Percentiles rank a stretch among this genome's conserved stretches.
phyloP scores from a whole-genome alignment of 2,797 vertebrate species.

The Strix occidentalis region DNA sequence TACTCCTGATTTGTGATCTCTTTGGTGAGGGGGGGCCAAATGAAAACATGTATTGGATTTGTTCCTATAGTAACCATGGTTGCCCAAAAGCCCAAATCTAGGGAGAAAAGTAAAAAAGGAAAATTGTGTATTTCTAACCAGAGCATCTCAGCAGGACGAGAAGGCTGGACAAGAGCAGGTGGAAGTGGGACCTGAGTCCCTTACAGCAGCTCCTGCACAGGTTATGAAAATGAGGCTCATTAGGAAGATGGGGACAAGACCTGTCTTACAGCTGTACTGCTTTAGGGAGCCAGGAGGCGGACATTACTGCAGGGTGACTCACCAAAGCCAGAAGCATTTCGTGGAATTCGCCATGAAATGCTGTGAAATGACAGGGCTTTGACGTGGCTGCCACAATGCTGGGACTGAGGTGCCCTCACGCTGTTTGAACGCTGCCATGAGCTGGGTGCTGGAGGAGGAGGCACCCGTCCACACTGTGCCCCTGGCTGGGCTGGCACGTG shows the following conservation, averaged over 20 bases:
- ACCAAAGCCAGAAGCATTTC: neutral
- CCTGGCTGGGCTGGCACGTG: neutral
- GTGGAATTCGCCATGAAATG: neutral
- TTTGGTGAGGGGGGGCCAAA: neutral
- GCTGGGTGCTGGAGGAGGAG: neutral
- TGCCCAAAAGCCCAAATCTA: neutral
- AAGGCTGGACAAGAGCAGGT: neutral
- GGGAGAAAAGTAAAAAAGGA: neutral
- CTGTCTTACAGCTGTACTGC: neutral
- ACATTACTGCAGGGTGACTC: neutral
- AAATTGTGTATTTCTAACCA: neutral
- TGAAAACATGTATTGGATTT: neutral
- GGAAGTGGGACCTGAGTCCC: neutral
- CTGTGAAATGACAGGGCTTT: neutral
- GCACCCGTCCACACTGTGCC: fast-evolving
- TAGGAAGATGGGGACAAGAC: neutral
- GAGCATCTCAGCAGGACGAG: neutral
- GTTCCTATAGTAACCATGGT: neutral
- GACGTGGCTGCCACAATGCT: fast-evolving
- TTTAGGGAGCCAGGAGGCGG: neutral
- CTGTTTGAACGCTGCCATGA: neutral
- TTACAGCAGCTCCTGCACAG: neutral
- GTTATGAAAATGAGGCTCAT: neutral
- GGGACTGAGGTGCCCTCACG: fast-evolving
- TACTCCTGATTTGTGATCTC: neutral